Evolutionary conservation across 1,140 invertebrate genomes (phyloP), one percentile per base, ranked within the genome.

Genomic region (Drosophila guanche): DNA sequence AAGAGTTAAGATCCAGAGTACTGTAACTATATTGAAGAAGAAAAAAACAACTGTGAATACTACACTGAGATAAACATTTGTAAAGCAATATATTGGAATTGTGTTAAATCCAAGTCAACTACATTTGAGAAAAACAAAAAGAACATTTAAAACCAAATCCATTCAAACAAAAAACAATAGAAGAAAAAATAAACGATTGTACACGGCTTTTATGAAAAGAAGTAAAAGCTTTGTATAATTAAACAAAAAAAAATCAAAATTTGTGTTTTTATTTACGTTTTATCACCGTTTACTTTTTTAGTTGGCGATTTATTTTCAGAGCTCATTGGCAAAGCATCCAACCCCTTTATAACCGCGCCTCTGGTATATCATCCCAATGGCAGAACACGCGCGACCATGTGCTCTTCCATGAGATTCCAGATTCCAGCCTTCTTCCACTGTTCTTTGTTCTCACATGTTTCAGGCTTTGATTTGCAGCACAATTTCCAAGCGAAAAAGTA

Each of bases 181-280:
- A 73, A 79, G 58, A 66, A 58, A 56, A 47, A 84, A 79, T 85
- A 84, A 84, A 85, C 59, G 76, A 86, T 86, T 86, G 66, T 86
- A 79, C 81, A 78, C 23, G 46, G 83, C 81, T 86, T 88, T 88
- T 54, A 50, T 83, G 78, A 88, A 86, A 70, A 33, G 78, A 86
- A 78, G 88, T 88, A 83, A 60, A 86, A 83, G 81, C 83, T 83
- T 88, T 86, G 81, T 86, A 88, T 88, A 69, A 86, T 86, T 88
- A 75, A 63, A 54, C 47, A 83, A 85, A 79, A 83, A 78, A 83
- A 76, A 66, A 67, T 45, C 46, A 27, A 48, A 42, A 51, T 47
- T 78, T 83, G 83, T 78, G 74, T 86, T 86, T 75, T 86, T 68
- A 86, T 86, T 88, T 68, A 42, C 55, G 41, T 54, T 46, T 51